Evolutionary conservation across 2,888 invertebrate species (phyloP), one percentile per base, ranked within the genome.

Genomic region (Tachina lurida): DNA sequence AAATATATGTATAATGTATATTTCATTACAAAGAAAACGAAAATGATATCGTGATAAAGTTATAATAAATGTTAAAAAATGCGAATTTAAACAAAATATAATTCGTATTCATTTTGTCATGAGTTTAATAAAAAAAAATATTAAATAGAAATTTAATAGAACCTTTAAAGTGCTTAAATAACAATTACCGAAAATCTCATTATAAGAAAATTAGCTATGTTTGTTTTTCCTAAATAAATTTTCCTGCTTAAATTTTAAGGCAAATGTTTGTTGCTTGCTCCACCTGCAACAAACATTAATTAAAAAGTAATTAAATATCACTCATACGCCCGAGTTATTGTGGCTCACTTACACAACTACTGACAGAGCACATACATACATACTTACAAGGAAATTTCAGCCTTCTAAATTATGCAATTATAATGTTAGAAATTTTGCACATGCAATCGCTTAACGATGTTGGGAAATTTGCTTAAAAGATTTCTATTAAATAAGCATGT

Each of bases 261-360:
- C 17, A 43, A 41, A n/a, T 31, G 60, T 70, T 22, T 54, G 43
- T 52, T 10, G 43, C 62, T 10, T 17, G 22, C 22, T 31, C 31
- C 31, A 60, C 73, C 67, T 67, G 39, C 67, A 31, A 43, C 49
- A 60, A 52, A 75, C 52, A 81, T 68, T 81, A 74, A 81, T 74
- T 81, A 74, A 54, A 74, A 74, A 60, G 41, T 60, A 74, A 81
- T 74, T 81, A 74, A 81, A 81, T 68, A 81, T 81, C 60, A 74
- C 60, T 81, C 60, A 81, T 71, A 65, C 71, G 79, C 41, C 1
- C 41, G 49, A 39, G 43, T 31, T 43, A 31, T 2, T 78, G 63
- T 39, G 10, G 17, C 0, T 1, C 31, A 31, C 17, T 7, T 43
- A 52, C 58, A 9, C 10, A 39, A 12, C 10, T 10, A 19, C 1